Evolutionary conservation across 2,888 invertebrate genomes (phyloP).

Genomic region (Xanthorhoe designata): DNA sequence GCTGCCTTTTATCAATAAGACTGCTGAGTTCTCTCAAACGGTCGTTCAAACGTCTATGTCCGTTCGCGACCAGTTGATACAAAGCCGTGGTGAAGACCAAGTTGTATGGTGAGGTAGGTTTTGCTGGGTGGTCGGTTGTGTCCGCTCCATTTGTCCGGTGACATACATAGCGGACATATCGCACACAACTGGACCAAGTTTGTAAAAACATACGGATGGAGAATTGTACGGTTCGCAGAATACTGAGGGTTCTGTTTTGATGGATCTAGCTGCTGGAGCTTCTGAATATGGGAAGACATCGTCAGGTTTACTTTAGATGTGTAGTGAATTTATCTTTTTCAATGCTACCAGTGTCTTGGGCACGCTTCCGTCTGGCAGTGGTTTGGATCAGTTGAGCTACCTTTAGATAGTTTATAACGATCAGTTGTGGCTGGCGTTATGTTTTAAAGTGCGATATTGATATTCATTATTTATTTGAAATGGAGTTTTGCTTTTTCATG

Average conservation of each 20-base stretch:
- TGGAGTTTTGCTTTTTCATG: too few species aligned
- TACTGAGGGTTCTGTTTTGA: constrained; percentile 16
- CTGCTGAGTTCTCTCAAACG: constrained; percentile 30
- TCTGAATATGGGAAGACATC: neutral
- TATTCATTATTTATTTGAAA: too few species aligned
- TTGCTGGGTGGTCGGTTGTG: constrained; percentile 59
- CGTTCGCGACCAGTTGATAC: constrained; percentile 31
- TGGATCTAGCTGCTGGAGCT: constrained; percentile 15
- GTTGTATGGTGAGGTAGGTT: constrained; percentile 34
- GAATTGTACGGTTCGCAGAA: constrained; percentile 50
- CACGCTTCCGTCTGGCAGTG: too few species aligned
- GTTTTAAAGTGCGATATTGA: too few species aligned
- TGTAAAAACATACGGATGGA: constrained; percentile 77
- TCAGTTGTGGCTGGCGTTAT: too few species aligned
- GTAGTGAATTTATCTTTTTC: too few species aligned
- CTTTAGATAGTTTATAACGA: too few species aligned
- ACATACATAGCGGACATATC: constrained; percentile 82
- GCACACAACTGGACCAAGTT: constrained; percentile 79
- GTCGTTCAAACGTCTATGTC: constrained; percentile 27
- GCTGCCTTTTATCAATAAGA: constrained; percentile 40
- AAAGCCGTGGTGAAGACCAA: constrained; percentile 23
- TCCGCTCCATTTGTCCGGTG: constrained; percentile 85
- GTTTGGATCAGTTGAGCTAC: too few species aligned
- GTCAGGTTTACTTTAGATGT: neutral
- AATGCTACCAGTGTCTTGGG: too few species aligned